A percentile compares a stretch with the other conserved stretches of the same genome.
Evolutionary conservation across 2,797 vertebrate species (phyloP).

Genomic region (Cheirogaleus major): DNA sequence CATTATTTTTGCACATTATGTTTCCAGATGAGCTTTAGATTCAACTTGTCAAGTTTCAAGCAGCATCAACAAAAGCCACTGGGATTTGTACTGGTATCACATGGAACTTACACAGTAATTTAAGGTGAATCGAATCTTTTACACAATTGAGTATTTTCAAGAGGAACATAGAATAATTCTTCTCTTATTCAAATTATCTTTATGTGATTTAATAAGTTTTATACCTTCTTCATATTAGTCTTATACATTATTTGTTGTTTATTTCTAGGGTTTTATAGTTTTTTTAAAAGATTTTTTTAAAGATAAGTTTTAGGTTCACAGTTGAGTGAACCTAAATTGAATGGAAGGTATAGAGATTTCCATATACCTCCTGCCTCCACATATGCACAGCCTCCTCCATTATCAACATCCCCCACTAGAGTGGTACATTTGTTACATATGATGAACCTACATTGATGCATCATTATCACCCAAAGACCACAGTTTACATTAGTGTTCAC

Average conservation of each 20-base stretch:
- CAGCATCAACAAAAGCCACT: neutral
- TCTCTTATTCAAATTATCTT: neutral
- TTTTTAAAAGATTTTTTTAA: neutral
- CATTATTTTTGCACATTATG: neutral
- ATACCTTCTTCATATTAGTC: neutral
- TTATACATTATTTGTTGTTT: neutral
- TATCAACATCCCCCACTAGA: neutral
- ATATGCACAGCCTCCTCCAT: neutral
- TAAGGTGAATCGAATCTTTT: neutral
- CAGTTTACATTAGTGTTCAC: neutral
- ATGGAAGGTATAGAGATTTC: neutral
- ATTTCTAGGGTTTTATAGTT: neutral
- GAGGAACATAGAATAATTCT: neutral
- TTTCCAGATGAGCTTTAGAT: neutral
- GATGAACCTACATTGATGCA: neutral
- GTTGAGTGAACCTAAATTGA: neutral
- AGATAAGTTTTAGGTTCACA: neutral
- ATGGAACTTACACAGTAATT: neutral
- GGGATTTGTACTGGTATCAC: neutral
- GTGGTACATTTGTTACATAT: neutral
- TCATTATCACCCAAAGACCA: neutral
- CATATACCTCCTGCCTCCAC: neutral
- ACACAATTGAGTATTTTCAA: neutral
- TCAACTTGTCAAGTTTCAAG: neutral
- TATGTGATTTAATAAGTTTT: neutral